Conservation (phyloP, 2,113 vertebrate species). For the Brachionichthys hirsutus region DNA sequence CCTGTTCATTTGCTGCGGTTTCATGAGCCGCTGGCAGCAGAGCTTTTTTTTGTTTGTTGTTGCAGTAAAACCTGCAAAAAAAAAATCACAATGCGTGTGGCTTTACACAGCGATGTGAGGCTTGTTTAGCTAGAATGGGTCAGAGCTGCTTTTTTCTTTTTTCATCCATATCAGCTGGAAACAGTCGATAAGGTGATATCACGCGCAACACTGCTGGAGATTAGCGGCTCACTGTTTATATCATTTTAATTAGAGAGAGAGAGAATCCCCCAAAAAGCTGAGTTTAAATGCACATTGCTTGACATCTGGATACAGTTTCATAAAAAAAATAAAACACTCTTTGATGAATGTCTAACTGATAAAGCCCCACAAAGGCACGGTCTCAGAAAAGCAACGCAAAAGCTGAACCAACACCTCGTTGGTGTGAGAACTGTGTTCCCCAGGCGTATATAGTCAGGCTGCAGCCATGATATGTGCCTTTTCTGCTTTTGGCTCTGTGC, state of each 20-base stretch:
- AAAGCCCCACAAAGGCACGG: slow-evolving; percentile 10
- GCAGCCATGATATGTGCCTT: not conserved
- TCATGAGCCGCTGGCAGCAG: slow-evolving; percentile 42
- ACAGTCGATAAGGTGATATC: slow-evolving; percentile 21
- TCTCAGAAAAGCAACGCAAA: slow-evolving; percentile 14
- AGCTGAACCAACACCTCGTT: slow-evolving; percentile 16
- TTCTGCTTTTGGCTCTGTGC: not conserved
- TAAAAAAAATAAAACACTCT: not conserved
- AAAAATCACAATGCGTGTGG: slow-evolving; percentile 37
- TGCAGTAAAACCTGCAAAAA: slow-evolving; percentile 30
- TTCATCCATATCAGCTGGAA: slow-evolving; percentile 9
- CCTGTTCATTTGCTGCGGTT: slow-evolving; percentile 43
- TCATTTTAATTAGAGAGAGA: slow-evolving; percentile 27
- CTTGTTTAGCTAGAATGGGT: slow-evolving; percentile 24
- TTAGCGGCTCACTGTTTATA: too few relatives aligned
- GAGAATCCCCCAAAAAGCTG: not conserved
- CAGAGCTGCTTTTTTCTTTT: slow-evolving; percentile 12
- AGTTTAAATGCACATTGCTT: slow-evolving; percentile 13
- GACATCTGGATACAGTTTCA: slow-evolving; percentile 30
- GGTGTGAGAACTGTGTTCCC: slow-evolving; percentile 28
- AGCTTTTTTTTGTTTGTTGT: slow-evolving; percentile 48
- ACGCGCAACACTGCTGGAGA: not conserved
- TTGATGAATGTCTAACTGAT: slow-evolving; percentile 30
- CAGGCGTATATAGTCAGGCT: not conserved
- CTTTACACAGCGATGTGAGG: slow-evolving; percentile 27